Base-by-base conservation (phyloP, 2,113 vertebrate species). In the Phylloscopus trochiloides region DNA sequence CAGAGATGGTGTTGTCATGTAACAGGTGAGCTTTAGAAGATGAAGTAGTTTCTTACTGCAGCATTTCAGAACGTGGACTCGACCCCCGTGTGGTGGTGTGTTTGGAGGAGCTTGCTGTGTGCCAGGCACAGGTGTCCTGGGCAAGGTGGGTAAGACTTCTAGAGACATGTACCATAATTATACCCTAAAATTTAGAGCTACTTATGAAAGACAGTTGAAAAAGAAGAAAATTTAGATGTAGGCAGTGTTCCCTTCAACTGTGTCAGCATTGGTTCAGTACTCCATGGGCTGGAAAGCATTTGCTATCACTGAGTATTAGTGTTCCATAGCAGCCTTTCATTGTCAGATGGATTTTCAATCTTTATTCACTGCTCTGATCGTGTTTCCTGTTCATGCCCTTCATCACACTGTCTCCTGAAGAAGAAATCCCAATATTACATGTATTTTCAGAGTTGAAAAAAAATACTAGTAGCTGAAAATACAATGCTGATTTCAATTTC, bases 1-100 rank as follows among this genome's bases (percentile, higher is more conserved):
- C 61, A 47, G 52, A 38, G 1, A 1, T 19, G 54, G 6, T 79
- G 57, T 13, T 40, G 22, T 0, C 2, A 7, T 59, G 36, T n/a
- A 76, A 6, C 3, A n/a, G 34, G 9, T 55, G 26, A 31, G 13
- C 25, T 74, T 85, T 34, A 42, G 12, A 90, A 63, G 28, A 12
- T 47, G 40, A 14, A 43, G 31, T 68, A 9, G 7, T 88, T 85
- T 40, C 54, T 57, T 21, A 8, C 2, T 28, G 11, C 12, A 25
- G 25, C 13, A 14, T 71, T 86, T 62, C 57, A 58, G 55, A 63
- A 40, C 31, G 3, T 3, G 21, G 78, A 20, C 43, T 57, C 3
- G 0, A 29, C 72, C n/a, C 22, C 43, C 38, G 51, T 19, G 38
- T 26, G 18, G 3, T 36, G 54, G 8, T 36, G 20, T 36, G 62